These are phyloP conservation scores for Muscicapa striata DNA, from an alignment of 2,797 vertebrate genomes.

Conservation along the genomic window DNA sequence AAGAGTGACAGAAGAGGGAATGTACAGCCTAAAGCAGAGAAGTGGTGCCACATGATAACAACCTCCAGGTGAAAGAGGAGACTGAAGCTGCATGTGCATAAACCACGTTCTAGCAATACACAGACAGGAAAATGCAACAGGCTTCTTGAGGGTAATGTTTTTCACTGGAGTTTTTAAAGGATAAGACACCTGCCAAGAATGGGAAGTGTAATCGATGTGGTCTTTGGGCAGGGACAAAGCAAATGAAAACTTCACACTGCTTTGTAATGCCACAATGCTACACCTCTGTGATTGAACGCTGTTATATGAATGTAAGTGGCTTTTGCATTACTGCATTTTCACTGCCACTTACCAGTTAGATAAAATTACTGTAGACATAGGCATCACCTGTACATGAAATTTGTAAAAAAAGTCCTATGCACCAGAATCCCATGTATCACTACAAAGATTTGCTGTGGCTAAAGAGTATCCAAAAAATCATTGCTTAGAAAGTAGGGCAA, in stretches of 20 bases:
- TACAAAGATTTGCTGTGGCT: neutral
- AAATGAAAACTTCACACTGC: neutral
- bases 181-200: neutral
- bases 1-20: neutral
- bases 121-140: neutral
- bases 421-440: neutral
- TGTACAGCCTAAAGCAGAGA: neutral
- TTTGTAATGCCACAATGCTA: neutral
- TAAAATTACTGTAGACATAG: neutral
- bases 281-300: neutral
- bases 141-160: neutral
- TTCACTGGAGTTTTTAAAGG: neutral
- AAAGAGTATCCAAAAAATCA: neutral
- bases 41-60: neutral
- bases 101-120: neutral
- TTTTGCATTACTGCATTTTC: neutral
- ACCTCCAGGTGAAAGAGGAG: neutral
- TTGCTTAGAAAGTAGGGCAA: neutral
- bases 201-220: neutral
- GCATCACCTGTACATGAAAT: neutral
- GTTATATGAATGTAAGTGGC: neutral
- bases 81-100: neutral
- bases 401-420: neutral
- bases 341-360: neutral
- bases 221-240: neutral